These are phyloP conservation scores for Ectropis grisescens DNA, from an alignment of 1,140 invertebrate species.

Conservation along the genomic window DNA sequence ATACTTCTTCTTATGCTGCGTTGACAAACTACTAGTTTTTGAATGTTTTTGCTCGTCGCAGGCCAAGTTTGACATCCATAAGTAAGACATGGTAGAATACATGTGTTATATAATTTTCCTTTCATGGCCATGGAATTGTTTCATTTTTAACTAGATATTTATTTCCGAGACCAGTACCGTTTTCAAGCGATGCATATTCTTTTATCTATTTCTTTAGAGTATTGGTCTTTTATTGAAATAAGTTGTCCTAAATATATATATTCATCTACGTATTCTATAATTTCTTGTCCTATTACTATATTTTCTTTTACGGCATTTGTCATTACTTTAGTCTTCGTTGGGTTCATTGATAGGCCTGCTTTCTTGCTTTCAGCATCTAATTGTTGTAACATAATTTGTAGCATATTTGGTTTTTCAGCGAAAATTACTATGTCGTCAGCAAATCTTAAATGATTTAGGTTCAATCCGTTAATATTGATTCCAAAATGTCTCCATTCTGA, in stretches of 20 bases:
- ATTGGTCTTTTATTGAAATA: background rate
- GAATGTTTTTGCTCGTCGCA: background rate
- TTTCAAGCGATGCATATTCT: background rate
- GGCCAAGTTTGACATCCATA: conserved; percentile 7
- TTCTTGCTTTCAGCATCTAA: background rate
- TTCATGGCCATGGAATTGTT: background rate
- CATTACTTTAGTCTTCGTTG: background rate
- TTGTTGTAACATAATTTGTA: background rate
- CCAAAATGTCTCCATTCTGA: background rate
- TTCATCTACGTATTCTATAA: conserved; percentile 1
- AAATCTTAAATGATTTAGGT: background rate
- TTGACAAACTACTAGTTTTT: conserved; percentile 4
- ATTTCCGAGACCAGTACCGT: background rate
- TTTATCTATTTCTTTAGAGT: background rate
- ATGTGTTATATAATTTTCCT: conserved; percentile 5
- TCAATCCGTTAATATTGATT: background rate
- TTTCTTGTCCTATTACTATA: background rate
- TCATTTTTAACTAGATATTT: conserved; percentile 1
- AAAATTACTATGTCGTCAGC: background rate
- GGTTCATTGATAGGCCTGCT: background rate
- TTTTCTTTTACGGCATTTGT: background rate
- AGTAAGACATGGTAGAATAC: conserved; percentile 1
- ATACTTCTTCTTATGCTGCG: conserved; percentile 2
- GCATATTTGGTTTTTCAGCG: background rate
- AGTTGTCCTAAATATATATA: conserved; percentile 1